Evolutionary conservation across 2,113 vertebrate genomes (phyloP).

Genomic region (Coptodon bakossiorum): DNA sequence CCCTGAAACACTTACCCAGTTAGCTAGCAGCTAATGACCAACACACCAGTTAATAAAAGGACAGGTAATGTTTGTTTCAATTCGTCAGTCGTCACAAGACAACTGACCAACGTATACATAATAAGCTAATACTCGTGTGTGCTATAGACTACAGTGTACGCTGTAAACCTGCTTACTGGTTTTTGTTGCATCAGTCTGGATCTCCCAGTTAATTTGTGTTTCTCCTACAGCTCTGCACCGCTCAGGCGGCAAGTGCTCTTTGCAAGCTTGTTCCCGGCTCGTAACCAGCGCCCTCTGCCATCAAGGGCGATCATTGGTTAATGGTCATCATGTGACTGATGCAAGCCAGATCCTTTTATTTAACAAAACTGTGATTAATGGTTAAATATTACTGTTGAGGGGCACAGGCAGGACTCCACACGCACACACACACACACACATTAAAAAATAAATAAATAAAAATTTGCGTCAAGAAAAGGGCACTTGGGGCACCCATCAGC

Average conservation of each 20-base stretch:
- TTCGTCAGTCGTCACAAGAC: background rate
- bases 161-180: background rate
- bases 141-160: background rate
- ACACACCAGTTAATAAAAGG: background rate
- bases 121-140: background rate
- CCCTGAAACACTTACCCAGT: background rate
- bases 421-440: background rate
- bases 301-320: background rate
- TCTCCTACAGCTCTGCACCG: background rate
- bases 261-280: fast-evolving
- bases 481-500: background rate
- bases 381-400: background rate
- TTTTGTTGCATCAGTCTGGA: background rate
- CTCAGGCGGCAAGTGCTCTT: background rate
- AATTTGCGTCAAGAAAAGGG: background rate
- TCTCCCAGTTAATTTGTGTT: background rate
- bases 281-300: background rate
- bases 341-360: background rate
- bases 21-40: background rate
- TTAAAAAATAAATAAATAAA: background rate
- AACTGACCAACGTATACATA: background rate
- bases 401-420: background rate
- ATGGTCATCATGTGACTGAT: background rate
- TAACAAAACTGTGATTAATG: background rate
- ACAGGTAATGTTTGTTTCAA: background rate